A percentile compares a stretch with the other conserved stretches of the same genome.
phyloP scores from a whole-genome alignment of 2,113 vertebrate species.

The Ceuthmochares aereus region DNA sequence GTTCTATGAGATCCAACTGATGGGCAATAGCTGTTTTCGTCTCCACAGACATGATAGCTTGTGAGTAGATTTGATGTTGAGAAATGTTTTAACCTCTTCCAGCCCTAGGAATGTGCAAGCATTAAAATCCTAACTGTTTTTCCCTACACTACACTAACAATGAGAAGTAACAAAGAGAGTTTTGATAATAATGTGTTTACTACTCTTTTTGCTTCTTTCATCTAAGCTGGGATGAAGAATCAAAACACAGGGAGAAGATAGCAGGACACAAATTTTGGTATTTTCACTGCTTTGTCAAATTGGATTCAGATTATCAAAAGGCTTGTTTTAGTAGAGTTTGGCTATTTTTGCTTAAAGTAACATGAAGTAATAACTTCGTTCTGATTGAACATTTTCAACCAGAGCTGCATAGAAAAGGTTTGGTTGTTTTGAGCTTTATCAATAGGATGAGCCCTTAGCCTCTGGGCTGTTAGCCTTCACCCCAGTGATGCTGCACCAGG shows the following conservation, averaged over 20 bases:
- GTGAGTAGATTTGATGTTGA: neutral
- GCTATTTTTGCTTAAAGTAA: neutral
- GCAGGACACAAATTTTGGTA: neutral
- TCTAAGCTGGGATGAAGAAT: neutral
- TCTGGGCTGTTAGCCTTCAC: accelerated
- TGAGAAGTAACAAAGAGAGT: neutral
- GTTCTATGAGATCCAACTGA: neutral
- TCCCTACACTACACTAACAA: neutral
- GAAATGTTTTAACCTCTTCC: neutral
- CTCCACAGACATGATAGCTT: neutral
- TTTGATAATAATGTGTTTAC: neutral
- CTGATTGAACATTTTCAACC: neutral
- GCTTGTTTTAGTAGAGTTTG: neutral
- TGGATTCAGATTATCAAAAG: neutral
- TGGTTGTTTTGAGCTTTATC: neutral
- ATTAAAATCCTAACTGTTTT: neutral
- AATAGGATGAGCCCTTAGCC: neutral
- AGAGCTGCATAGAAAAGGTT: neutral
- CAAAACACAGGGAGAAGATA: neutral
- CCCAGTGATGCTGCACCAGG: accelerated
- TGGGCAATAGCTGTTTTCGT: neutral
- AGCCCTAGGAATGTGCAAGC: neutral
- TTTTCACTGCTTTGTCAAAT: neutral
- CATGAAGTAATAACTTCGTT: neutral
- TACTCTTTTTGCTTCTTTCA: neutral